Base-by-base conservation (phyloP, 2,888 invertebrate species). In the Cephus nigrinus region DNA sequence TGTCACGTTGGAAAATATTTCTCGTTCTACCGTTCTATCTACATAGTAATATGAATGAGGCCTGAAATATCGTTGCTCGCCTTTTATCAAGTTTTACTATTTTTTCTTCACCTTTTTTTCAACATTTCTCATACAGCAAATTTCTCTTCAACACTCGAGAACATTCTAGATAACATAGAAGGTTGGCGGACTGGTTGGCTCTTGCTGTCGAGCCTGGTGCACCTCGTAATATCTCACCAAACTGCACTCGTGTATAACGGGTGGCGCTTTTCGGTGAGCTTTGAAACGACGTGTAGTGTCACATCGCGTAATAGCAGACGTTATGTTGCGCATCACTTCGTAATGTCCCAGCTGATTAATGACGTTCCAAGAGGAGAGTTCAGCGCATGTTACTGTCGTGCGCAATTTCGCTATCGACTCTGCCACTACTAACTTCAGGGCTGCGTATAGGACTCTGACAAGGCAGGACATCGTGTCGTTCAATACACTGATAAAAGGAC, bases 311-410 rank as follows among this genome's bases (percentile, higher is more conserved):
- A 80, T 82, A 82, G 82, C 82, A 84, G 84, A 84, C 86, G 87
- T 85, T 87, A 83, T 83, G 86, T 88, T 83, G 84, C 82, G 84
- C 83, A 85, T 84, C 84, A 85, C 85, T 86, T 86, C 87, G 84
- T 88, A 89, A 88, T 87, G 87, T 88, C 84, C 83, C 75, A 83
- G 82, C 83, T 89, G 88, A 89, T 89, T 88, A 89, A 89, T 89
- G 86, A 86, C 86, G 80, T 80, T 84, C 85, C 82, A 85, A 82
- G 85, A 88, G 87, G 81, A 81, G 88, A 83, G 88, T 89, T 86
- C 55, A 23, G 55, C 80, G 86, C 86, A 83, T 84, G 88, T 85
- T 88, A 88, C 87, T 88, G 88, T 88, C 88, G 82, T 80, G 80
- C 80, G 84, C 89, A 88, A 88, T 87, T 84, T 84, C 81, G 77